Conservation (phyloP, 92 coral and sea anemone genomes). For the Palythoa grandiflora region DNA sequence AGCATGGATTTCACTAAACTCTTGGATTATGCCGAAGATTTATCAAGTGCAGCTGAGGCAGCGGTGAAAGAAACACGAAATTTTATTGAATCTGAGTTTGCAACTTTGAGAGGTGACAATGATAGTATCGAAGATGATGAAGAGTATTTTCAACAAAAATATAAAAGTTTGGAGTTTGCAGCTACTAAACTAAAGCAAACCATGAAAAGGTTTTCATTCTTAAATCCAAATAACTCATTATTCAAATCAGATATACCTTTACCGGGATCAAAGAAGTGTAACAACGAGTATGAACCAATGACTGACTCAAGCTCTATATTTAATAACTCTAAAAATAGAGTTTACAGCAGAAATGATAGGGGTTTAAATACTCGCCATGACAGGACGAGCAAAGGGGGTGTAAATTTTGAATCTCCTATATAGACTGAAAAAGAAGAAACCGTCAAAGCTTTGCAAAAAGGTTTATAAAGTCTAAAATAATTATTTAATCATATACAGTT, state of each 20-base stretch:
- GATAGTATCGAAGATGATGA: not conserved
- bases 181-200: constrained; percentile 28
- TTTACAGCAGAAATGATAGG: no score
- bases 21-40: constrained; percentile 30
- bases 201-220: not conserved
- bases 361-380: not conserved
- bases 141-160: constrained; percentile 30
- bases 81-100: constrained; percentile 16
- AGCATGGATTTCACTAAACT: constrained; percentile 38
- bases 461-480: not conserved
- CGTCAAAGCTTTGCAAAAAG: not conserved
- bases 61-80: constrained; percentile 29
- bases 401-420: constrained; percentile 7
- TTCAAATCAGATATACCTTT: not conserved
- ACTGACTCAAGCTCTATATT: not conserved
- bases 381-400: not conserved
- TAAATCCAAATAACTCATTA: not conserved
- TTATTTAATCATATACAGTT: not conserved
- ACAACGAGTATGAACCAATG: not conserved
- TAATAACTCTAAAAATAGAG: not conserved
- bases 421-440: not conserved
- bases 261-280: not conserved
- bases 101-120: not conserved
- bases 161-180: constrained; percentile 2
- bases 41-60: constrained; percentile 29